Conservation (phyloP, 2,888 invertebrate genomes). For the Zaprionus lineosus region DNA sequence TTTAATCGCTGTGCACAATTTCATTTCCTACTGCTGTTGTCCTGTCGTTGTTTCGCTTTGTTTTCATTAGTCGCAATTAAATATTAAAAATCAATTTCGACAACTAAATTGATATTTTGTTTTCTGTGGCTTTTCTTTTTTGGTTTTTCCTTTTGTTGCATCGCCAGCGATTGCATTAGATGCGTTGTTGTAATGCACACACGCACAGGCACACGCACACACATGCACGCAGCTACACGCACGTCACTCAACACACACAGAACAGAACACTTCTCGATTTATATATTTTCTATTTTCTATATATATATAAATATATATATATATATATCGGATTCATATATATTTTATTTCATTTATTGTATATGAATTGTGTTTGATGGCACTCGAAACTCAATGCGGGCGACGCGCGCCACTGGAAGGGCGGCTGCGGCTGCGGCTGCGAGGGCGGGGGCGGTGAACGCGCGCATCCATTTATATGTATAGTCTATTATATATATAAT, state of each 20-base stretch:
- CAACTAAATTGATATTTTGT: conserved; percentile 20
- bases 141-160: conserved; percentile 18
- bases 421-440: conserved; percentile 13
- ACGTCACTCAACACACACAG: not conserved
- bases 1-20: conserved; percentile 1
- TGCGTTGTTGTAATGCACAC: conserved; percentile 38
- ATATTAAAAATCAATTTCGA: conserved; percentile 51
- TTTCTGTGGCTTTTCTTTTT: no score
- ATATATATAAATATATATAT: conserved; percentile 11
- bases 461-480: conserved; percentile 54
- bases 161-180: conserved; percentile 31
- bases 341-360: conserved; percentile 70
- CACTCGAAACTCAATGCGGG: conserved; percentile 52
- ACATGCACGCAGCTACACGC: not conserved
- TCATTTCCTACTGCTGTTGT: conserved; percentile 8
- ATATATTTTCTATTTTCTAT: conserved; percentile 48
- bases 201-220: conserved; percentile 31
- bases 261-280: conserved; percentile 21
- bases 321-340: conserved; percentile 43
- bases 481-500: conserved; percentile 31
- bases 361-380: conserved; percentile 70
- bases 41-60: conserved; percentile 14
- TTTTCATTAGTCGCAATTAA: conserved; percentile 40
- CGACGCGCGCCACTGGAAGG: not conserved
- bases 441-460: conserved; percentile 59